These are phyloP conservation scores for Catalaphyllia jardinei DNA, from an alignment of 64 coral and sea anemone species.

Conservation along the genomic window DNA sequence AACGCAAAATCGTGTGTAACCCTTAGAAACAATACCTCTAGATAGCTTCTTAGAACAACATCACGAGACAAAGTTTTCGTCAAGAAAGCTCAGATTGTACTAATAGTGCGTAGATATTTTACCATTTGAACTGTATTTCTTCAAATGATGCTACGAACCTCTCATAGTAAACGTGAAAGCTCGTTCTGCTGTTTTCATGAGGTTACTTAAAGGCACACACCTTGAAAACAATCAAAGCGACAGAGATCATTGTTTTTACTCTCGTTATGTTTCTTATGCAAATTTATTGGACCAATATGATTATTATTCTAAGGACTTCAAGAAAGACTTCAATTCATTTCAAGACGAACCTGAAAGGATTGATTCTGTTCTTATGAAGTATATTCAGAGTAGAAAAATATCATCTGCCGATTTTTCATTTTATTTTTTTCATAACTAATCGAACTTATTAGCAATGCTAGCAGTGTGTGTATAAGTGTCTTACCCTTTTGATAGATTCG, in stretches of 20 bases:
- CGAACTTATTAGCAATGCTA: no score
- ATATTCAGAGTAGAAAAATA: no score
- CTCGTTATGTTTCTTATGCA: background rate
- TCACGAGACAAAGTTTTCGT: background rate
- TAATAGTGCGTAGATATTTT: background rate
- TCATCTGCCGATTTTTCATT: no score
- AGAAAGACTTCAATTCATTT: background rate
- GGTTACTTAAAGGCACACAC: background rate
- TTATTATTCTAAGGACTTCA: background rate
- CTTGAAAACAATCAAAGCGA: background rate
- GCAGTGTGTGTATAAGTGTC: no score
- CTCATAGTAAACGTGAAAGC: background rate
- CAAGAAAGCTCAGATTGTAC: background rate
- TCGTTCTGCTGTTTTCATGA: background rate
- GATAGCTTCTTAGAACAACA: background rate
- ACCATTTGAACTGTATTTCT: background rate
- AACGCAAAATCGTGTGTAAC: background rate
- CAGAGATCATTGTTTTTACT: background rate
- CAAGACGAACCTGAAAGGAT: no score
- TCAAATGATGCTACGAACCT: background rate
- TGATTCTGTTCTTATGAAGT: no score
- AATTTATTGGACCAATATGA: background rate
- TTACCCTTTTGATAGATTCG: no score
- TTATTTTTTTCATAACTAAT: no score
- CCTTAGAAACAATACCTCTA: constrained; percentile 5